Evolutionary conservation across 1,140 invertebrate genomes (phyloP).

Genomic region (Diprion similis): DNA sequence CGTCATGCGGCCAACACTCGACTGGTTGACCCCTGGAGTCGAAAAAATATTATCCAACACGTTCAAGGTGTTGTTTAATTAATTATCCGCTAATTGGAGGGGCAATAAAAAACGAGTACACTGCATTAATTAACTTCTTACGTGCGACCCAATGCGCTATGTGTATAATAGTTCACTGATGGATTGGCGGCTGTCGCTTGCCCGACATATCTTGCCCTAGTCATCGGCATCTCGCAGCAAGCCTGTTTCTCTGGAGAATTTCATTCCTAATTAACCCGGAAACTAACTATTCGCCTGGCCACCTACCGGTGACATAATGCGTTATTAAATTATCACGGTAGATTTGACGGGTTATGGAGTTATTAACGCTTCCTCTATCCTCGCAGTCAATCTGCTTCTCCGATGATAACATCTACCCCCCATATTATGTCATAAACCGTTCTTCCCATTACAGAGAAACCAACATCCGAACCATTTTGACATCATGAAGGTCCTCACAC

Average conservation of each 20-base stretch:
- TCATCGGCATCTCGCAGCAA: constrained; percentile 25
- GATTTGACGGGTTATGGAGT: constrained; percentile 10
- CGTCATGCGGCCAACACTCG: constrained; percentile 1
- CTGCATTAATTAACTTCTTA: background rate
- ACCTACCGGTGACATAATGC: constrained; percentile 9
- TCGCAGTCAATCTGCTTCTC: background rate
- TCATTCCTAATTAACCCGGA: constrained; percentile 43
- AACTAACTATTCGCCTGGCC: constrained; percentile 27
- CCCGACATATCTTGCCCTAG: constrained; percentile 39
- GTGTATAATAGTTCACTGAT: constrained; percentile 26
- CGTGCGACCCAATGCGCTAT: background rate
- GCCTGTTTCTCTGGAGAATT: constrained; percentile 27
- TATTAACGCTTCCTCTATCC: constrained; percentile 5
- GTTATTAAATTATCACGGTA: constrained; percentile 36
- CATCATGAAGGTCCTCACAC: background rate
- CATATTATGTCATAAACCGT: constrained; percentile 1
- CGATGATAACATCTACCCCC: background rate
- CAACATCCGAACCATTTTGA: background rate
- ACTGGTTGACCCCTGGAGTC: background rate
- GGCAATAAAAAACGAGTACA: background rate
- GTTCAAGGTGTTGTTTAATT: constrained; percentile 3
- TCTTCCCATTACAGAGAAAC: background rate
- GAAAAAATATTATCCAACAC: background rate
- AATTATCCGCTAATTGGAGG: constrained; percentile 5
- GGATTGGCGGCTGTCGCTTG: constrained; percentile 34